phyloP scores from a whole-genome alignment of 2,888 invertebrate species.

The Lycocerus yunnanus region DNA sequence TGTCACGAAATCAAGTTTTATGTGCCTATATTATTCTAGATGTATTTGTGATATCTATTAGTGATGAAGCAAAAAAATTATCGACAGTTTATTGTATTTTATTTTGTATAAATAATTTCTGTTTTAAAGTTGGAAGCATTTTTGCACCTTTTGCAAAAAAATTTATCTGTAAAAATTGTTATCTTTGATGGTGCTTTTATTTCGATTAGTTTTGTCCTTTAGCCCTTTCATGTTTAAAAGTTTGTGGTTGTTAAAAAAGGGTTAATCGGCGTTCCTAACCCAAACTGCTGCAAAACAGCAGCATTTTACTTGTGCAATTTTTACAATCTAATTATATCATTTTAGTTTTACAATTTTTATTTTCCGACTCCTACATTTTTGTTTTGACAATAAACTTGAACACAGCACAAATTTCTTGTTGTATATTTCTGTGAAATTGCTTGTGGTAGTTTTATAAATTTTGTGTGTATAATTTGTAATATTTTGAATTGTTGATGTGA shows the following conservation, averaged over 20 bases:
- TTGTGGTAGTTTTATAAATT: neutral
- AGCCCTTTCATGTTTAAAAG: neutral
- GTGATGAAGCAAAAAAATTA: neutral
- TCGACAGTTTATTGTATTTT: neutral
- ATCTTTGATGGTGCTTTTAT: neutral
- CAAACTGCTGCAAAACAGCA: neutral
- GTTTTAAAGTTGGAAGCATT: neutral
- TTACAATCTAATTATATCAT: neutral
- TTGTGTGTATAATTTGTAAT: neutral
- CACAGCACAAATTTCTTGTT: neutral
- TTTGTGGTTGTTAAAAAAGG: neutral
- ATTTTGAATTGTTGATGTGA: neutral
- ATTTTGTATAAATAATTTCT: neutral
- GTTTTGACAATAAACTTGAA: neutral
- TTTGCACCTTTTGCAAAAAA: neutral
- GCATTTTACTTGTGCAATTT: neutral
- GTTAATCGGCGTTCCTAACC: neutral
- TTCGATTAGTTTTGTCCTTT: neutral
- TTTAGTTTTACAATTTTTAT: neutral
- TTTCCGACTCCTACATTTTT: neutral
- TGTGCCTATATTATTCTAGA: neutral
- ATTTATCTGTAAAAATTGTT: neutral
- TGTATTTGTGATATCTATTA: slow-evolving; percentile 2
- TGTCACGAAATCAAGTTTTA: neutral
- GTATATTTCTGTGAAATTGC: neutral